Evolutionary conservation across 1,140 invertebrate species (phyloP), one percentile per base, ranked within the genome.

Genomic region (Drosophila varians): DNA sequence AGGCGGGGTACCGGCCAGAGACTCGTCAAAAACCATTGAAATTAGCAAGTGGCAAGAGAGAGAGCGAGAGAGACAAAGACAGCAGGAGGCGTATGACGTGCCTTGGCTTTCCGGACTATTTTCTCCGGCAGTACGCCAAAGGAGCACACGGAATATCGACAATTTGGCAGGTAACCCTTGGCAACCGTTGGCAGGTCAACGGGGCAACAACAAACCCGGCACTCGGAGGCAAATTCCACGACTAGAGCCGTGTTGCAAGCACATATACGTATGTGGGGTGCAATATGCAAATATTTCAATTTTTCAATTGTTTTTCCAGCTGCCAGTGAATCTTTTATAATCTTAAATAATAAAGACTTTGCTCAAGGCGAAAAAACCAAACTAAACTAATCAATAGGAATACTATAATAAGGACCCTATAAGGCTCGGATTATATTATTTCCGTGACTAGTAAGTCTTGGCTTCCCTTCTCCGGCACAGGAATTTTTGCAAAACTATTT

Each of bases 181-280:
- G 80, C 80, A 86, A 84, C 79, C 71, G 80, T 84, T 84, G 75
- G 73, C 74, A 80, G 77, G 77, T 80, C 77, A 80, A 80, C 75
- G 45, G 49, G 28, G 60, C 72, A 86, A 75, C 66, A 66, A 64
- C 74, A 80, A 54, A 72, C 38, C 57, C 54, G 25, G 26, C 38
- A n/a, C 25, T 7, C 11, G 16, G 2, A 9, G 21, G 23, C 21
- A 18, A 21, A 26, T 26, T 54, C 36, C 21, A 40, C 21, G 4
- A 9, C 34, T 23, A 23, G 47, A 36, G 51, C 47, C 47, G 66
- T 60, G 55, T 64, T 25, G 19, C 42, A 55, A 16, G 3, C 8
- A 4, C 1, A 38, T 5, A 16, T 38, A n/a, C n/a, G n/a, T n/a
- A n/a, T n/a, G n/a, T n/a, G n/a, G 4, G 4, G 2, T 26, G 46